Percentiles rank a stretch among this genome's conserved stretches.
phyloP scores from a whole-genome alignment of 2,797 vertebrate species.

The Melanogrammus aeglefinus region DNA sequence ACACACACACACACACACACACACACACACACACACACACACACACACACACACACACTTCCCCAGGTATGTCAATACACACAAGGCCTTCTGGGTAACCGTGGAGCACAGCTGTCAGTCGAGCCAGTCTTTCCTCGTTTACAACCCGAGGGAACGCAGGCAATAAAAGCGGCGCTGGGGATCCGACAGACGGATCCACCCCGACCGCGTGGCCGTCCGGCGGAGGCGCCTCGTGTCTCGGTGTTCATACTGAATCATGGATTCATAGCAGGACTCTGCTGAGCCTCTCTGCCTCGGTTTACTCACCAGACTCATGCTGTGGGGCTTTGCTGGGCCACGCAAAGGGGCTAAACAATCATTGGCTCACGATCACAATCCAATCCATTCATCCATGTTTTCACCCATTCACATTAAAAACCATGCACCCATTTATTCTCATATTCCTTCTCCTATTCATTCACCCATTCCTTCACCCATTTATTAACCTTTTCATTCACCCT shows the following conservation, averaged over 20 bases:
- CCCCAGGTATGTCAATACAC: background rate
- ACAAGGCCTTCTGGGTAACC: background rate
- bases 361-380: background rate
- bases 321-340: too few species aligned
- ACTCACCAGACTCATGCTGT: too few species aligned
- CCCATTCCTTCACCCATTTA: background rate
- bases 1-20: background rate
- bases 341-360: background rate
- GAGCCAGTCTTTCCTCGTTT: background rate
- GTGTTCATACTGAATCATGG: too few species aligned
- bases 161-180: background rate
- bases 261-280: too few species aligned
- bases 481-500: background rate
- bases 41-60: background rate
- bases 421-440: background rate
- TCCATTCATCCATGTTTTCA: background rate
- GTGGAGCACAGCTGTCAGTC: background rate
- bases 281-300: too few species aligned
- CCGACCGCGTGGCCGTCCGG: background rate
- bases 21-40: conserved; percentile 1
- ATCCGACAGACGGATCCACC: background rate
- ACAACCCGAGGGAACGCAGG: background rate
- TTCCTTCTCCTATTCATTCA: background rate
- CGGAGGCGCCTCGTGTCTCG: background rate
- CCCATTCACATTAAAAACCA: background rate